Percentiles rank a stretch among this genome's conserved stretches.
Conservation (phyloP, 2,113 vertebrate genomes). For the Enhydra lutris region DNA sequence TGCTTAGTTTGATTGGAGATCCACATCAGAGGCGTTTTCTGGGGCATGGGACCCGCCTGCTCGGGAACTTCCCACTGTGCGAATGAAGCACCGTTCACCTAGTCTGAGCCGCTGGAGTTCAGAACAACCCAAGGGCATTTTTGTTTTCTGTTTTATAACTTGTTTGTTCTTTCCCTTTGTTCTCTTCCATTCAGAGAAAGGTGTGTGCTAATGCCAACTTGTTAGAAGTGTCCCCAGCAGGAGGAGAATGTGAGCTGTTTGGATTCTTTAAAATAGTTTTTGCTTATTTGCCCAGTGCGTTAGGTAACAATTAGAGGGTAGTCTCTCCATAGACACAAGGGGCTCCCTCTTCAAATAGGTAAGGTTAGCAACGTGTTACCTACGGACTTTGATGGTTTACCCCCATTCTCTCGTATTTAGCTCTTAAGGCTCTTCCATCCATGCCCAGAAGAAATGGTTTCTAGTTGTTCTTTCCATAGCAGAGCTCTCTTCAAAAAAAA, state of each 20-base stretch:
- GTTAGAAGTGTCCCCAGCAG: slow-evolving; percentile 68
- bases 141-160: slow-evolving; percentile 70
- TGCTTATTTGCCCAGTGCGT: slow-evolving; percentile 40
- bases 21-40: slow-evolving; percentile 62
- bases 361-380: background rate
- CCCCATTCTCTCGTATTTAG: background rate
- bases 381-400: background rate
- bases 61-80: slow-evolving; percentile 43
- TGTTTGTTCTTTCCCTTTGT: slow-evolving; percentile 75
- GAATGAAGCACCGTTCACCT: slow-evolving; percentile 49
- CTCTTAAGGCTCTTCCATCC: background rate
- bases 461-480: background rate
- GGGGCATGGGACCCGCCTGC: slow-evolving; percentile 10
- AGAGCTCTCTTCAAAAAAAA: background rate
- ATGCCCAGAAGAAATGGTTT: background rate
- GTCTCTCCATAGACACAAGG: background rate
- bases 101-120: slow-evolving; percentile 38
- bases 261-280: slow-evolving; percentile 64
- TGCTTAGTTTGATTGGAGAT: slow-evolving; percentile 65
- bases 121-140: slow-evolving; percentile 70
- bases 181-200: slow-evolving; percentile 67
- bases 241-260: slow-evolving; percentile 52
- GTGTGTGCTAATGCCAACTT: slow-evolving; percentile 69
- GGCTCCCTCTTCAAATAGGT: background rate
- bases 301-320: slow-evolving; percentile 42